These are phyloP conservation scores for Cataglyphis albicans DNA, from an alignment of 2,888 invertebrate genomes.

Conservation along the genomic window DNA sequence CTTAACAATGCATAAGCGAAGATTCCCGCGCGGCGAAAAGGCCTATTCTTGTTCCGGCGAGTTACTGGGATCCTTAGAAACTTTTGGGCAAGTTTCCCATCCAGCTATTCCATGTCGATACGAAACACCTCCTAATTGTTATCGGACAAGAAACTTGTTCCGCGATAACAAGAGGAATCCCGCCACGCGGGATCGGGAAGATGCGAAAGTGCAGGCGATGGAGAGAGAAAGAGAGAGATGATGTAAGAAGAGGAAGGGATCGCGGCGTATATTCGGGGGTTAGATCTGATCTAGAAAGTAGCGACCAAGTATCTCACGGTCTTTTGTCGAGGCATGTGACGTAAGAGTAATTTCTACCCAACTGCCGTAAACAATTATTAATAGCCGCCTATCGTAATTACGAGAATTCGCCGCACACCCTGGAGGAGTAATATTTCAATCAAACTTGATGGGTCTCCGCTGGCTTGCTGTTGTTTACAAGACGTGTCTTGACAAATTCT, in stretches of 20 bases:
- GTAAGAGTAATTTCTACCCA: conserved; percentile 65
- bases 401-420: conserved; percentile 60
- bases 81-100: conserved; percentile 78
- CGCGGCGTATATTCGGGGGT: conserved; percentile 31
- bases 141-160: conserved; percentile 83
- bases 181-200: conserved; percentile 29
- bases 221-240: not conserved
- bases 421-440: conserved; percentile 70
- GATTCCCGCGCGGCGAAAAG: conserved; percentile 45
- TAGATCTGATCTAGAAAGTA: conserved; percentile 64
- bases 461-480: conserved; percentile 42
- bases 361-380: conserved; percentile 74
- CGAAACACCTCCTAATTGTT: conserved; percentile 83
- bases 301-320: conserved; percentile 64
- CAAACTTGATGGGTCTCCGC: conserved; percentile 66
- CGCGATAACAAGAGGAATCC: conserved; percentile 76
- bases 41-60: conserved; percentile 66
- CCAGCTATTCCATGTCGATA: conserved; percentile 80
- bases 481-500: conserved; percentile 39
- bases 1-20: conserved; percentile 70
- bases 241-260: conserved; percentile 17
- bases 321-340: conserved; percentile 44
- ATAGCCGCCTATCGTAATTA: conserved; percentile 74
- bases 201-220: conserved; percentile 15
- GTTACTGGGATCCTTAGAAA: conserved; percentile 79